Evolutionary conservation across 1,140 invertebrate species (phyloP).

Genomic region (Achatina immaculata): DNA sequence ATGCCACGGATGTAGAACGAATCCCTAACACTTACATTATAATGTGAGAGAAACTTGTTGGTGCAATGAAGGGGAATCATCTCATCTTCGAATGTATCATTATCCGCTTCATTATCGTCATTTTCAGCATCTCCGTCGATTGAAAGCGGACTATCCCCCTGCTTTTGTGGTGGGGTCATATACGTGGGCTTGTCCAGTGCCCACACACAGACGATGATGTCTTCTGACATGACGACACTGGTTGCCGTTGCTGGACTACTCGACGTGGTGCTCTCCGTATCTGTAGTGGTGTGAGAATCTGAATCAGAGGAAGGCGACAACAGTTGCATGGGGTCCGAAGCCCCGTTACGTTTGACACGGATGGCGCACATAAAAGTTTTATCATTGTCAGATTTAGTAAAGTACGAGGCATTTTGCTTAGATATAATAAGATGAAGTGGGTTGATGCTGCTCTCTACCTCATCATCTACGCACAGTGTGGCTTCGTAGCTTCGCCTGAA

Average conservation of each 20-base stretch:
- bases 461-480: background rate
- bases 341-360: slow-evolving; percentile 26
- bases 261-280: background rate
- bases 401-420: slow-evolving; percentile 12
- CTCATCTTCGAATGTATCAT: slow-evolving; percentile 12
- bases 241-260: slow-evolving; percentile 12
- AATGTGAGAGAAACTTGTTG: slow-evolving; percentile 52
- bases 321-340: background rate
- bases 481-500: slow-evolving; percentile 35
- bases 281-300: background rate
- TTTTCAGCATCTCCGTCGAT: slow-evolving; percentile 23
- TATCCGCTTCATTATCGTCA: slow-evolving; percentile 25
- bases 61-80: slow-evolving; percentile 41
- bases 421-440: slow-evolving; percentile 46
- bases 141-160: background rate
- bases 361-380: slow-evolving; percentile 43
- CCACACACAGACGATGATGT: slow-evolving; percentile 46
- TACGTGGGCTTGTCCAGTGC: background rate
- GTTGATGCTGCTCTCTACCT: slow-evolving; percentile 31
- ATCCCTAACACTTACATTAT: slow-evolving; percentile 47
- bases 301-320: background rate
- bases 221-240: slow-evolving; percentile 34
- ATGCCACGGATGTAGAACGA: slow-evolving; percentile 48
- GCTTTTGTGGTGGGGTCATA: background rate
- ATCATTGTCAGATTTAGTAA: slow-evolving; percentile 39